Conservation (phyloP, 2,797 vertebrate species). For the Brachyrhaphis roseni region DNA sequence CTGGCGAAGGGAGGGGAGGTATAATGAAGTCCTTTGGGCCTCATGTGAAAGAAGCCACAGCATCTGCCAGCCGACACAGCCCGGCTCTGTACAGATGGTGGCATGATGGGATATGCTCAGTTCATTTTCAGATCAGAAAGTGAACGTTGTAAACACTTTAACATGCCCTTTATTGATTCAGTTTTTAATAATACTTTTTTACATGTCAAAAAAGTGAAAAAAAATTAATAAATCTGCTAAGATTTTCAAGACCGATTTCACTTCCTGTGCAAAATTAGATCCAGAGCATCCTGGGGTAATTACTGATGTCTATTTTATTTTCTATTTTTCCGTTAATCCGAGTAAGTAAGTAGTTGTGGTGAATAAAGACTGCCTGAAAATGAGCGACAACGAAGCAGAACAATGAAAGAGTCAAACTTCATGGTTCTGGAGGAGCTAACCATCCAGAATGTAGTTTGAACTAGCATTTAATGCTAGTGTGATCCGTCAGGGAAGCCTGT, state of each 20-base stretch:
- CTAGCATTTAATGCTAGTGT: background rate
- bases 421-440: background rate
- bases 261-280: background rate
- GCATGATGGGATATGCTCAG: conserved; percentile 41
- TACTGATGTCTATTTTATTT: background rate
- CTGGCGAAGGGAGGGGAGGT: conserved; percentile 40
- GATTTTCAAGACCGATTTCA: background rate
- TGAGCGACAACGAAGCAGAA: background rate
- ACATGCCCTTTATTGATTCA: conserved; percentile 13
- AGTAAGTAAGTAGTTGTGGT: background rate
- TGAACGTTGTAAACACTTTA: conserved; percentile 44
- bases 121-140: conserved; percentile 53
- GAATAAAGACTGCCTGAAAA: background rate
- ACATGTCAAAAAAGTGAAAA: background rate
- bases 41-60: conserved; percentile 66
- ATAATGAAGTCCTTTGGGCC: conserved; percentile 71
- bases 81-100: conserved; percentile 62
- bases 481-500: background rate
- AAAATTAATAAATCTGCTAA: background rate
- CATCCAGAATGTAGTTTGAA: background rate
- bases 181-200: background rate
- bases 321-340: background rate
- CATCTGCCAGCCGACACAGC: conserved; percentile 55
- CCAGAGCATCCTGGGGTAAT: background rate
- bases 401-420: background rate